Evolutionary conservation across 2,888 invertebrate genomes (phyloP).

Genomic region (Gari tellinella): DNA sequence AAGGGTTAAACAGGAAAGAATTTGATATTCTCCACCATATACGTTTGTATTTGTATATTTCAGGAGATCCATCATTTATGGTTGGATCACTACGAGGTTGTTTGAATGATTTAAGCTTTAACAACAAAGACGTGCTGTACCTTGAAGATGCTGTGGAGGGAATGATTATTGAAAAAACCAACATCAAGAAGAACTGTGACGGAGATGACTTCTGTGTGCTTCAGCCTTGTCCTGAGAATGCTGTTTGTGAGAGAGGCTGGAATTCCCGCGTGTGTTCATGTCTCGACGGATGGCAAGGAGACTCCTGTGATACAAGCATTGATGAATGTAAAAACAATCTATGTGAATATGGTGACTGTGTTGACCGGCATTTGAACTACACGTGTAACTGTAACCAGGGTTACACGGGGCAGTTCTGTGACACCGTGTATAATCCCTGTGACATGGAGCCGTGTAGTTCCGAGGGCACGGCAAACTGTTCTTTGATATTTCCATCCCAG

Average conservation of each 20-base stretch:
- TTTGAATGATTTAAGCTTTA: slow-evolving; percentile 72
- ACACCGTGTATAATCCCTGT: slow-evolving; percentile 66
- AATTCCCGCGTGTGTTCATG: slow-evolving; percentile 76
- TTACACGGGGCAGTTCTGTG: slow-evolving; percentile 71
- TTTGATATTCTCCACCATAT: background rate
- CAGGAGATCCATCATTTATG: slow-evolving; percentile 66
- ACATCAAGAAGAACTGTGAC: slow-evolving; percentile 69
- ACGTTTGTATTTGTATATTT: no score
- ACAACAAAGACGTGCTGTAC: slow-evolving; percentile 55
- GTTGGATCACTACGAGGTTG: slow-evolving; percentile 79
- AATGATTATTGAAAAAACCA: slow-evolving; percentile 42
- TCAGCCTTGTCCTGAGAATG: slow-evolving; percentile 73
- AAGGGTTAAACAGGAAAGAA: no score
- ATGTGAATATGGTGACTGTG: slow-evolving; percentile 70
- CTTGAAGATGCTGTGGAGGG: slow-evolving; percentile 27
- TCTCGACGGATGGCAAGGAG: slow-evolving; percentile 77
- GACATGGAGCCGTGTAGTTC: slow-evolving; percentile 66
- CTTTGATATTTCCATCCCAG: slow-evolving; percentile 59
- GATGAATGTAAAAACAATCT: slow-evolving; percentile 69
- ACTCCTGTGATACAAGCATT: slow-evolving; percentile 69
- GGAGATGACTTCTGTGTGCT: slow-evolving; percentile 72
- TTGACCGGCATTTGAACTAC: slow-evolving; percentile 70
- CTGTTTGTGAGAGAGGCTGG: slow-evolving; percentile 76
- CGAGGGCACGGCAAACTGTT: slow-evolving; percentile 67
- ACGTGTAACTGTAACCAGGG: slow-evolving; percentile 67